phyloP scores from a whole-genome alignment of 2,888 invertebrate genomes.

The Agrypnus murinus region DNA sequence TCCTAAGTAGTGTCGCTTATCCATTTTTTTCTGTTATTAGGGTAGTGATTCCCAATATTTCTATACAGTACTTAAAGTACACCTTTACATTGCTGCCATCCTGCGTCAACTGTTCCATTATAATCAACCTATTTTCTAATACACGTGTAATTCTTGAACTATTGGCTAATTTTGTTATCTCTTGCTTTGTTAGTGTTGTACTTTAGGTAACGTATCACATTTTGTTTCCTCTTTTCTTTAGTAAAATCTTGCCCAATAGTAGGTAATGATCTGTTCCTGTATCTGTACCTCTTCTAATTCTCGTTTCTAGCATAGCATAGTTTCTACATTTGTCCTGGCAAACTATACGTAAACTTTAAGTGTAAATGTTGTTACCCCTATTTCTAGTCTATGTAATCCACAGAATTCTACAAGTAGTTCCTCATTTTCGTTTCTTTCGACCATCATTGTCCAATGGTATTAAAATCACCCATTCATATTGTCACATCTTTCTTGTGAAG shows the following conservation, averaged over 20 bases:
- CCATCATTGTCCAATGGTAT: too few relatives aligned
- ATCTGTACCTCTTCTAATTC: too few relatives aligned
- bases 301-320: too few relatives aligned
- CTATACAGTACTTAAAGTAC: background rate
- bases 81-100: background rate
- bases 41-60: slow-evolving; percentile 6
- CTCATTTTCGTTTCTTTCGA: too few relatives aligned
- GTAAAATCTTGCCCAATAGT: background rate
- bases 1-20: background rate
- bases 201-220: background rate
- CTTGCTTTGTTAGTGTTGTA: slow-evolving; percentile 3
- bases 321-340: too few relatives aligned
- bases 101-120: background rate
- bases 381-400: too few relatives aligned
- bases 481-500: too few relatives aligned
- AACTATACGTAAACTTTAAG: too few relatives aligned
- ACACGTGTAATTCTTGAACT: background rate
- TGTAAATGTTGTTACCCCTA: too few relatives aligned
- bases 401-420: too few relatives aligned
- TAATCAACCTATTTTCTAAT: background rate
- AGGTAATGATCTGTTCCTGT: too few relatives aligned
- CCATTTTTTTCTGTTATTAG: background rate
- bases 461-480: too few relatives aligned
- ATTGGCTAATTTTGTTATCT: background rate
- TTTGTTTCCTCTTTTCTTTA: background rate